phyloP scores from a whole-genome alignment of 2,113 vertebrate species.

The Myiozetetes cayanensis region DNA sequence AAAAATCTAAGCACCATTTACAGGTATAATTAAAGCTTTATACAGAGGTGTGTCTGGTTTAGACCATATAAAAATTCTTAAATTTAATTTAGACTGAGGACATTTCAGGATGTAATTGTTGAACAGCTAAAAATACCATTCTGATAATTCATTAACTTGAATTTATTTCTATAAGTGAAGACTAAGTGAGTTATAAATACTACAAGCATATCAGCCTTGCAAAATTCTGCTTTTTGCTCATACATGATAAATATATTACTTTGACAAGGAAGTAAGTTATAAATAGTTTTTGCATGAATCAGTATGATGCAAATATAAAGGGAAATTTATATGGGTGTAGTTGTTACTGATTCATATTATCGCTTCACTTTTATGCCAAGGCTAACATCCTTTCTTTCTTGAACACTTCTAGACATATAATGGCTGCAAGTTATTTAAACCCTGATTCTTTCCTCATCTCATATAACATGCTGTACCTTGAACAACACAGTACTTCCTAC shows the following conservation, averaged over 20 bases:
- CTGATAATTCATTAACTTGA: neutral
- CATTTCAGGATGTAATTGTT: neutral
- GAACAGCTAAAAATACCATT: neutral
- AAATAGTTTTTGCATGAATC: neutral
- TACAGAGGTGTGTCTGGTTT: neutral
- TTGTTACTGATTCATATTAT: neutral
- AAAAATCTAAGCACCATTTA: neutral
- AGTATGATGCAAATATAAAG: neutral
- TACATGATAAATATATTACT: neutral
- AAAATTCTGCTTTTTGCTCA: neutral
- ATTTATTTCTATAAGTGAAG: neutral
- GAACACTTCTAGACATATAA: neutral
- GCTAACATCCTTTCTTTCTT: constrained; percentile 12
- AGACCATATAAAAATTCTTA: neutral
- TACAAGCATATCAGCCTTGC: neutral
- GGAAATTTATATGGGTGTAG: neutral
- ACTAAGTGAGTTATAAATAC: neutral
- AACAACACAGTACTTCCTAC: neutral
- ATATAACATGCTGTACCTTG: neutral
- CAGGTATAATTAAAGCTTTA: neutral
- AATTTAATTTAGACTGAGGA: neutral
- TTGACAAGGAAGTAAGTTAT: neutral
- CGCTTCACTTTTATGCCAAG: neutral
- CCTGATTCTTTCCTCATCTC: neutral
- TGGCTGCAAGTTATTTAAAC: neutral